Evolutionary conservation across 2,797 vertebrate genomes (phyloP).

Genomic region (Percopsis omiscomaycus): DNA sequence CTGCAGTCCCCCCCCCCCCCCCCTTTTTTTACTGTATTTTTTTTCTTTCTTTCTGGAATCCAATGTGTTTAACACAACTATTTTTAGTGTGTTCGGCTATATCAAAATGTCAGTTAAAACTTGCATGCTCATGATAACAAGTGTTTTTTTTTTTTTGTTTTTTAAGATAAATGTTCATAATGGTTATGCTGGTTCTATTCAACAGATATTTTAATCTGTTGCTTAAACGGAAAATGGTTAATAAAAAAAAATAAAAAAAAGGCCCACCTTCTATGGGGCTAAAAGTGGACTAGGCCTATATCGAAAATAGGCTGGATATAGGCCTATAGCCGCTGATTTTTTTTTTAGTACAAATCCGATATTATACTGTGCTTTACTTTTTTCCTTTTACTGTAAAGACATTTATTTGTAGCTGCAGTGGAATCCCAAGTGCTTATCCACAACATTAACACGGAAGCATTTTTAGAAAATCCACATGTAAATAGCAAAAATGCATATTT

Average conservation of each 20-base stretch:
- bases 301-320: slow-evolving; percentile 4
- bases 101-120: slow-evolving; percentile 43
- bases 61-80: slow-evolving; percentile 66
- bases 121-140: slow-evolving; percentile 63
- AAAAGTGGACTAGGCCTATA: neutral
- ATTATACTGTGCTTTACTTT: slow-evolving; percentile 48
- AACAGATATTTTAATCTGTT: neutral
- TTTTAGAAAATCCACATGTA: slow-evolving; percentile 65
- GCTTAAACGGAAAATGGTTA: too few relatives aligned
- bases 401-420: slow-evolving; percentile 51
- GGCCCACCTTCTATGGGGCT: neutral
- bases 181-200: neutral
- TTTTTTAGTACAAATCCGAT: slow-evolving; percentile 10
- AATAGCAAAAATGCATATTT: slow-evolving; percentile 74
- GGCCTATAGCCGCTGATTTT: neutral
- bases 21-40: slow-evolving; percentile 33
- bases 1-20: too few relatives aligned
- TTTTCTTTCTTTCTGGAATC: slow-evolving; percentile 35
- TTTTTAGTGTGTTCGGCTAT: slow-evolving; percentile 56
- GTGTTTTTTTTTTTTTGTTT: neutral
- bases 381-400: slow-evolving; percentile 48
- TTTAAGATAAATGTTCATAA: slow-evolving; percentile 1
- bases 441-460: slow-evolving; percentile 35
- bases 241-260: slow-evolving; percentile 8
- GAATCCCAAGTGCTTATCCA: slow-evolving; percentile 46